Conservation (phyloP, 2,888 invertebrate genomes). For the Drosophila tanythrix region DNA sequence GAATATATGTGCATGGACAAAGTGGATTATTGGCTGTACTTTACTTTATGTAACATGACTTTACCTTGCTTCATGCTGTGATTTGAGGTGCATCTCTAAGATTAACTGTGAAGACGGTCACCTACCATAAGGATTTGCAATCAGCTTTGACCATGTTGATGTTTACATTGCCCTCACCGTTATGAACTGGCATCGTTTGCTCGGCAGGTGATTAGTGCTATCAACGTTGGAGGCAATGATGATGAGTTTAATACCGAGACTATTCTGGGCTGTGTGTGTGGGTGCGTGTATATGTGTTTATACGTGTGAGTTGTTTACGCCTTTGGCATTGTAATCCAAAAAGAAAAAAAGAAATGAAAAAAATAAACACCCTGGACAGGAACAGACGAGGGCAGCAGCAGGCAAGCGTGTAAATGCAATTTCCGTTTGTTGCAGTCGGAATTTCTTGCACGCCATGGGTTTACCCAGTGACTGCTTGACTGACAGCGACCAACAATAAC, state of each 20-base stretch:
- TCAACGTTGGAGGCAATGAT: slow-evolving; percentile 55
- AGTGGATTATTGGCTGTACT: not conserved
- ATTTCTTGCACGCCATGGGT: slow-evolving; percentile 55
- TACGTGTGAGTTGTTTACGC: slow-evolving; percentile 40
- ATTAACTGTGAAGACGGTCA: slow-evolving; percentile 2
- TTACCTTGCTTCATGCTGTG: not conserved
- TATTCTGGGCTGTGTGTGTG: not conserved
- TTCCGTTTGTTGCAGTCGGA: slow-evolving; percentile 73
- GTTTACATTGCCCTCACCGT: slow-evolving; percentile 39
- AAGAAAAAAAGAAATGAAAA: slow-evolving; percentile 5
- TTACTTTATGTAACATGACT: not conserved
- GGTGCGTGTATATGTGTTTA: not conserved
- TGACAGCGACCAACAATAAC: slow-evolving; percentile 33
- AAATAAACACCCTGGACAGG: slow-evolving; percentile 4
- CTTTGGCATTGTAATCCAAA: slow-evolving; percentile 43
- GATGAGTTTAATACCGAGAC: slow-evolving; percentile 29
- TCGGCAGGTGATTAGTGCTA: slow-evolving; percentile 65
- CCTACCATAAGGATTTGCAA: slow-evolving; percentile 41
- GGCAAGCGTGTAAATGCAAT: slow-evolving; percentile 73
- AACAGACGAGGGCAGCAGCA: slow-evolving; percentile 21
- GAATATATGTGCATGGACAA: not conserved
- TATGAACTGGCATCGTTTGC: slow-evolving; percentile 40
- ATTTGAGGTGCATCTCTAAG: slow-evolving; percentile 23
- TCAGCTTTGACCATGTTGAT: slow-evolving; percentile 37
- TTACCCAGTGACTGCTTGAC: slow-evolving; percentile 47